Base-by-base conservation (phyloP, 1,140 invertebrate species). In the Drosophila arizonae region DNA sequence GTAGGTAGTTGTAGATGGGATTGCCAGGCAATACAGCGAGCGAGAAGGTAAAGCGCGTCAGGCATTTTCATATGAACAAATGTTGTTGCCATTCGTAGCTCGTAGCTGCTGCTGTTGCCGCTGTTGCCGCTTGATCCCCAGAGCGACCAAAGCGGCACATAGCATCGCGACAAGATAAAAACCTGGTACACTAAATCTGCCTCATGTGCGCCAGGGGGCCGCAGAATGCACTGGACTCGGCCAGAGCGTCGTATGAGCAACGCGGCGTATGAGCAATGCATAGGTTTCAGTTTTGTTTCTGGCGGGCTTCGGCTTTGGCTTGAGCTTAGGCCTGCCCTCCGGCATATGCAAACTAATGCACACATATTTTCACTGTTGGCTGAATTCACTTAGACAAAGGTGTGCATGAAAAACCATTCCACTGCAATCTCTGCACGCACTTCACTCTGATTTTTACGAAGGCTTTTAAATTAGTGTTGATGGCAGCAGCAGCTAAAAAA, bases 161-260 rank as follows among this genome's bases (percentile, higher is more conserved):
- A 66, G 63, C 62, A 79, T 30, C 70, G 82, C 82, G 82, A 87
- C 84, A 82, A 87, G 82, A 88, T 87, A 87, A 62, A 82, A 86
- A 76, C 61, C 79, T 67, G 76, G 39, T 69, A 61, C 64, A 88
- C 79, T 87, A 87, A 87, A 87, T 87, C 82, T 87, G 84, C 69
- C 72, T 69, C 72, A 87, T 87, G 82, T 87, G 82, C 84, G 66
- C 73, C 79, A 62, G 61, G 84, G 36, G 82, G 77, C 63, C 33
- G 48, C 41, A 13, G n/a, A 13, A n/a, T 57, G 63, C 69, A 62
- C 51, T 28, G 15, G 41, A 43, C 36, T 21, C 56, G 67, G 67
- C 46, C 77, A 84, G 79, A 68, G 81, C 65, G 79, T 77, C 80
- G 81, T 84, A 84, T 85, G 81, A 76, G 80, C 81, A 84, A 79